phyloP scores from a whole-genome alignment of 2,888 invertebrate species.

The Epicampocera succincta region DNA sequence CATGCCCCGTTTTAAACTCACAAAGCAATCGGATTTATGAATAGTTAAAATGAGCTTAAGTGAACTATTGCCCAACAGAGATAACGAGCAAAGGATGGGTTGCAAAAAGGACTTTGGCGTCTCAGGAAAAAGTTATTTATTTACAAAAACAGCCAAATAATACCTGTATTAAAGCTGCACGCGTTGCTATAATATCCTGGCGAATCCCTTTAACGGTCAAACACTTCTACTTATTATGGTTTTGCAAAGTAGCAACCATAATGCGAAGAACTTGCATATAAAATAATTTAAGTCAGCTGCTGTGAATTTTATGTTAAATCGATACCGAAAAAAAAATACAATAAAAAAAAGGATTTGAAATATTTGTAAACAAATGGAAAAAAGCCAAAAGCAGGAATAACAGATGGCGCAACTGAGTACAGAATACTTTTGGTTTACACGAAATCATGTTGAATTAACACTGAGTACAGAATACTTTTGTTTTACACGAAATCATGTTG shows the following conservation, averaged over 20 bases:
- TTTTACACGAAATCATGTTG: too few species aligned
- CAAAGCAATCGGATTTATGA: slow-evolving; percentile 44
- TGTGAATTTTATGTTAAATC: too few species aligned
- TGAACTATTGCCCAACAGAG: slow-evolving; percentile 79
- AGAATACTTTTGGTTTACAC: too few species aligned
- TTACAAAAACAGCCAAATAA: slow-evolving; percentile 61
- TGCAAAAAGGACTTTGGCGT: slow-evolving; percentile 34
- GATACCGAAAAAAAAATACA: too few species aligned
- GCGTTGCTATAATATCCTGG: slow-evolving; percentile 69
- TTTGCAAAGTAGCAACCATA: neutral
- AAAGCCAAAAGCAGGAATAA: too few species aligned
- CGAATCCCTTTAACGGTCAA: slow-evolving; percentile 77
- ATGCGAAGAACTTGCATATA: neutral
- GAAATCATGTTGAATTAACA: too few species aligned
- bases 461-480: too few species aligned
- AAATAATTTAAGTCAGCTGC: neutral
- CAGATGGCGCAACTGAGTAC: too few species aligned
- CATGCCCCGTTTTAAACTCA: neutral
- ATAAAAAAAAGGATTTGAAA: too few species aligned
- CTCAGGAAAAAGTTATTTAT: slow-evolving; percentile 40
- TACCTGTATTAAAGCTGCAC: slow-evolving; percentile 52
- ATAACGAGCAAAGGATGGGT: slow-evolving; percentile 73
- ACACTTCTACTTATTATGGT: too few species aligned
- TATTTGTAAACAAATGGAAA: too few species aligned
- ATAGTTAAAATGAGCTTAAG: slow-evolving; percentile 76